Evolutionary conservation across 2,113 vertebrate genomes (phyloP).

Genomic region (Climacteris rufus): DNA sequence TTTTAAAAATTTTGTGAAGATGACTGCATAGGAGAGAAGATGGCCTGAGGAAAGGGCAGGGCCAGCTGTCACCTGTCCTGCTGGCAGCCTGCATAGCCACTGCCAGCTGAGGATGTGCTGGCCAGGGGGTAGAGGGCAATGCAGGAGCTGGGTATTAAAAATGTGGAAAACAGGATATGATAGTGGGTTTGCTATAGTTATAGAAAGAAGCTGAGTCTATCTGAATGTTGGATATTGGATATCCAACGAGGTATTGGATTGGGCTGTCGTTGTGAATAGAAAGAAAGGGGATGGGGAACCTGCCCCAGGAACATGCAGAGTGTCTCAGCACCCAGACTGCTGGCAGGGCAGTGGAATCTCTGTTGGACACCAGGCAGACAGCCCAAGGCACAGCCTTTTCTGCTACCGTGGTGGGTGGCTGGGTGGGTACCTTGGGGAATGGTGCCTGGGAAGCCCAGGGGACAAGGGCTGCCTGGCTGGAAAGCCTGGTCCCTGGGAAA

Average conservation of each 20-base stretch:
- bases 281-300: neutral
- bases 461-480: neutral
- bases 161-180: neutral
- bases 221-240: neutral
- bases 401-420: accelerated
- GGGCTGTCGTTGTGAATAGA: neutral
- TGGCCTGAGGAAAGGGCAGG: neutral
- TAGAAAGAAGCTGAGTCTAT: neutral
- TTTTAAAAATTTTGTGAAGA: neutral
- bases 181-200: neutral
- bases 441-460: neutral
- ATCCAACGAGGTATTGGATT: neutral
- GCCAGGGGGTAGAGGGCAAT: neutral
- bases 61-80: neutral
- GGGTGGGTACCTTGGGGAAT: accelerated
- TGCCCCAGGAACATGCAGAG: neutral
- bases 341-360: neutral
- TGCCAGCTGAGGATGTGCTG: neutral
- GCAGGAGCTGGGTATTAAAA: neutral
- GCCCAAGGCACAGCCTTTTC: neutral
- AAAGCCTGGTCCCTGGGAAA: neutral
- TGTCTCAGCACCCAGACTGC: neutral
- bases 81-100: neutral
- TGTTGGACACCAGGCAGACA: accelerated
- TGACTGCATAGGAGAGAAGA: neutral